Percentiles rank a stretch among this genome's conserved stretches.
Evolutionary conservation across 2,797 vertebrate genomes (phyloP).

Genomic region (Yasuhikotakia modesta): DNA sequence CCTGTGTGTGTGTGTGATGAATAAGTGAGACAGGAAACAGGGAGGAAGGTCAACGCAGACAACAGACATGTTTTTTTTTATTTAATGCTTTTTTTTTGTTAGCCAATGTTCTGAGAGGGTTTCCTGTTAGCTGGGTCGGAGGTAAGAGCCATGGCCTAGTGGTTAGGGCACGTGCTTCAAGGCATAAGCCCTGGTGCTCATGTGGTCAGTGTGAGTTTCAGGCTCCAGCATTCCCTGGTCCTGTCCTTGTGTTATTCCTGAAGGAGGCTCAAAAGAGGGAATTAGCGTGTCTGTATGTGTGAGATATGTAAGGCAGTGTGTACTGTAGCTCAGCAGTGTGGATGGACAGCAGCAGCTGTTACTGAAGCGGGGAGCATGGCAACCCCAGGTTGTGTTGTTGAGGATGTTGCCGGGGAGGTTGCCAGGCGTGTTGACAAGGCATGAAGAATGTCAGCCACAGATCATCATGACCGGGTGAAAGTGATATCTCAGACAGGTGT

Average conservation of each 20-base stretch:
- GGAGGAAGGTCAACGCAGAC: background rate
- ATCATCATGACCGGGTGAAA: slow-evolving; percentile 44
- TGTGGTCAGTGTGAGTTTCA: background rate
- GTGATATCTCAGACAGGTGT: slow-evolving; percentile 44
- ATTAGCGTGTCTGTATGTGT: slow-evolving; percentile 10
- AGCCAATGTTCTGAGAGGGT: too few relatives aligned
- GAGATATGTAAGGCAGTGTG: background rate
- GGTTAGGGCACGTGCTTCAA: too few relatives aligned
- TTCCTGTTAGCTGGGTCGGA: too few relatives aligned
- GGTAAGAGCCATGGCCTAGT: too few relatives aligned
- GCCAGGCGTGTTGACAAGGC: slow-evolving; percentile 32
- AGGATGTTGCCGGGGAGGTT: slow-evolving; percentile 24
- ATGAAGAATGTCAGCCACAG: slow-evolving; percentile 41
- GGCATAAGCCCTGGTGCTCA: too few relatives aligned
- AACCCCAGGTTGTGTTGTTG: slow-evolving; percentile 24
- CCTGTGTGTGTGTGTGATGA: background rate
- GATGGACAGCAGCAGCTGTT: slow-evolving; percentile 21
- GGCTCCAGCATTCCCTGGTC: background rate
- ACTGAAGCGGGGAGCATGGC: slow-evolving; percentile 23
- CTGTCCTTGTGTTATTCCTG: background rate
- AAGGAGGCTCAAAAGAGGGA: background rate
- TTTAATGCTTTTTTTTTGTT: too few relatives aligned
- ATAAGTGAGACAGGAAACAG: background rate
- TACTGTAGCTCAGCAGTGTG: slow-evolving; percentile 7
- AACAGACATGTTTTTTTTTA: background rate